Conservation (phyloP, 2,113 vertebrate species). For the Muscicapa adusta region DNA sequence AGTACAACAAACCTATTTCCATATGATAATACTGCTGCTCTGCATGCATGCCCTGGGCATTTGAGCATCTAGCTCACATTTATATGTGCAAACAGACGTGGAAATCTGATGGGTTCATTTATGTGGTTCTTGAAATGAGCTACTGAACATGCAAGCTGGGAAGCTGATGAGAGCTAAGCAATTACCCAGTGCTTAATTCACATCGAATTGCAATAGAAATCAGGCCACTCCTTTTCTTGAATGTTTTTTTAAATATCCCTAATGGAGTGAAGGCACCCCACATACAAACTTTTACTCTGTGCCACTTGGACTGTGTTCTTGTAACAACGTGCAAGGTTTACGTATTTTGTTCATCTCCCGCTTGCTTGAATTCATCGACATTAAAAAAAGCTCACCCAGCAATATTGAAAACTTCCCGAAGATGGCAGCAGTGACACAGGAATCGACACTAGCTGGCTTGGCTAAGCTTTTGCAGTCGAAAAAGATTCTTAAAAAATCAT, state of each 20-base stretch:
- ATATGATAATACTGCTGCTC: slow-evolving; percentile 27
- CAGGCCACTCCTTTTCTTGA: too few relatives aligned
- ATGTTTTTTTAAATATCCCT: not conserved
- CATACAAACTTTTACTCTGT: not conserved
- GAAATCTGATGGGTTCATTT: slow-evolving; percentile 12
- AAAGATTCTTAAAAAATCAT: not conserved
- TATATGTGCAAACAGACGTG: slow-evolving; percentile 35
- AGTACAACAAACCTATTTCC: slow-evolving; percentile 30
- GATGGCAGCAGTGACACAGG: slow-evolving; percentile 68
- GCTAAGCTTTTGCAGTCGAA: not conserved
- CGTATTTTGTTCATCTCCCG: not conserved
- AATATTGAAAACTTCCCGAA: not conserved
- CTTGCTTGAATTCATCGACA: not conserved
- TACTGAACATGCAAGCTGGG: not conserved
- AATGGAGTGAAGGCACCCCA: not conserved
- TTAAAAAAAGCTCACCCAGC: not conserved
- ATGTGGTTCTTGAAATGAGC: not conserved
- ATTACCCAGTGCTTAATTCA: not conserved
- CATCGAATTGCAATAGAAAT: not conserved
- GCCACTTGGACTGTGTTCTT: not conserved
- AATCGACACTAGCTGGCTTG: not conserved
- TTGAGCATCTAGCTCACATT: slow-evolving; percentile 37
- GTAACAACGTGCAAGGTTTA: not conserved
- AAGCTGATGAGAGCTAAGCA: not conserved
- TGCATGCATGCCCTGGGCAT: slow-evolving; percentile 4